phyloP scores from a whole-genome alignment of 2,797 vertebrate species.

The Sitta carolinensis region DNA sequence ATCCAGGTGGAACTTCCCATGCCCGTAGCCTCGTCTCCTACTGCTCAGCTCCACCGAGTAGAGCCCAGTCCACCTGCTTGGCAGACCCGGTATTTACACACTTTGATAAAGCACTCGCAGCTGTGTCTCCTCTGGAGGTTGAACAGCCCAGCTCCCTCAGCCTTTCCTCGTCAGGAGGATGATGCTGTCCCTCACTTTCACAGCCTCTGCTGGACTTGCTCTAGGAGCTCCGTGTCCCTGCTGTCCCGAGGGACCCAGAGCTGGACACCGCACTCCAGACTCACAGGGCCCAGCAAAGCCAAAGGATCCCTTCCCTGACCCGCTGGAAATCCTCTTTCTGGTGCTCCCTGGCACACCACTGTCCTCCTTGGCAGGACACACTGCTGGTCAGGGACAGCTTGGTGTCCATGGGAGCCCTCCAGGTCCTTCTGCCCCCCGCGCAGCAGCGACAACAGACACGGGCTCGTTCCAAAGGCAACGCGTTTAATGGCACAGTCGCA shows the following conservation, averaged over 20 bases:
- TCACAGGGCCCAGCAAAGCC: not conserved
- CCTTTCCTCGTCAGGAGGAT: not conserved
- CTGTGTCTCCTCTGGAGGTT: not conserved
- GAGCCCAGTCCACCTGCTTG: rapidly evolving
- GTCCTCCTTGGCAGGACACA: not conserved
- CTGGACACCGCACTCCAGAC: not conserved
- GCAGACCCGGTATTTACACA: not conserved
- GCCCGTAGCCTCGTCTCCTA: not conserved
- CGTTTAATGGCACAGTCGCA: conserved; percentile 46
- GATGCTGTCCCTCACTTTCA: not conserved
- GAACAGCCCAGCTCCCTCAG: not conserved
- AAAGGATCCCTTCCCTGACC: not conserved
- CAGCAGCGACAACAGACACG: rapidly evolving
- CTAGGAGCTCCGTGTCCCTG: not conserved
- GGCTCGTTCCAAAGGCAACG: not conserved
- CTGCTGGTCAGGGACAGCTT: not conserved
- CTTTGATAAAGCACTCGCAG: not conserved
- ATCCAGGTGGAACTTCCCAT: not conserved
- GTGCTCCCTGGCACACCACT: no score
- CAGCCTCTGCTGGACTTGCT: not conserved
- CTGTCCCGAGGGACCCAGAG: not conserved
- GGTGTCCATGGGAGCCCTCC: not conserved
- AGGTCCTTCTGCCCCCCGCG: rapidly evolving
- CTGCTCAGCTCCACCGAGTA: not conserved
- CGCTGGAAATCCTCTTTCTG: not conserved